Conservation (phyloP, 2,797 vertebrate genomes). For the Gallinago stenura region DNA sequence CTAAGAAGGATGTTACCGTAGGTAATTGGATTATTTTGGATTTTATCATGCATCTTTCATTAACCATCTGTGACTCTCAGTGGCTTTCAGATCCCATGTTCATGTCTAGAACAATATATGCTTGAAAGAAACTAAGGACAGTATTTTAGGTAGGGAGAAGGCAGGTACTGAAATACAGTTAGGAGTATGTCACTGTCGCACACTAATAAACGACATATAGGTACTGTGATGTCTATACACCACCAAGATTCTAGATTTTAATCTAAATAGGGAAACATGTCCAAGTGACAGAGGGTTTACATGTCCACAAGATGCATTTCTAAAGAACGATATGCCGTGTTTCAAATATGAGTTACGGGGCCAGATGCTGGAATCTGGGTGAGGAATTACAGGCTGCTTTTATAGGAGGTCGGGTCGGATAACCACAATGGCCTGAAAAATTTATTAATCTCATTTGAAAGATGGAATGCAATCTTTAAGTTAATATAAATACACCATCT, state of each 20-base stretch:
- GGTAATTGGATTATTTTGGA: background rate
- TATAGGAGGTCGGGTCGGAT: constrained; percentile 65
- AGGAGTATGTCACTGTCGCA: background rate
- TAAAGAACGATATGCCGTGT: background rate
- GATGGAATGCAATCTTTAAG: constrained; percentile 63
- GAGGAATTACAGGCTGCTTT: constrained; percentile 64
- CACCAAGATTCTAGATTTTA: background rate
- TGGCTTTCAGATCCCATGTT: background rate
- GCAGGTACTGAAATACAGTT: background rate
- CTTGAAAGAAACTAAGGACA: background rate
- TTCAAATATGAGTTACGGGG: constrained; percentile 55
- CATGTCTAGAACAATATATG: background rate
- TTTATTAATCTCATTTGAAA: constrained; percentile 73
- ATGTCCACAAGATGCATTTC: background rate
- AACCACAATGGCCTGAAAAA: constrained; percentile 66
- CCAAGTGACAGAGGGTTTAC: background rate
- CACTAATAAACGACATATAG: background rate
- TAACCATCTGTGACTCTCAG: background rate
- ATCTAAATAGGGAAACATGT: background rate
- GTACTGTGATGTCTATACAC: background rate
- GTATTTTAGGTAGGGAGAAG: background rate
- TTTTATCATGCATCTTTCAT: background rate
- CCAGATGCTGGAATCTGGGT: constrained; percentile 49
- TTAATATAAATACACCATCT: constrained; percentile 70
- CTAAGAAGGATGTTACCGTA: background rate